Evolutionary conservation across 2,888 invertebrate genomes (phyloP), one percentile per base, ranked within the genome.

Genomic region (Drosophila engyochracea): DNA sequence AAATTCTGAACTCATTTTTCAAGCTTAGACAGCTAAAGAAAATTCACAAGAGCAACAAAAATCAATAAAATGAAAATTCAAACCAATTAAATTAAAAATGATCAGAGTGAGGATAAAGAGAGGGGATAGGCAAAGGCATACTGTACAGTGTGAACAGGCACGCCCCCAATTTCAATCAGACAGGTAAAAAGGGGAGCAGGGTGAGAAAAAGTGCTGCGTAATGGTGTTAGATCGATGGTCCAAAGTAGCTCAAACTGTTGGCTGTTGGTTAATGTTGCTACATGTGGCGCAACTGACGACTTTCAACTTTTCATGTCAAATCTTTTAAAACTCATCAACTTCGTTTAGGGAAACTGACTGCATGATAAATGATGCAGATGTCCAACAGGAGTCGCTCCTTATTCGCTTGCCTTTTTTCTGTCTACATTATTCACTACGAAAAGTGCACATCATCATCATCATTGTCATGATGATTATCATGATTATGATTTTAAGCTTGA

Each of bases 341-440:
- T 59, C 69, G 63, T 74, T 76, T 70, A 71, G 59, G 52, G 25
- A 39, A 33, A 16, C 55, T 37, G 37, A 19, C 54, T 37, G 62
- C 78, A 80, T 84, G 82, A 83, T 84, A 82, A 83, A 83, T 82
- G 82, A 82, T 75, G 57, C 52, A 55, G 52, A 59, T 57, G 66
- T 55, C 62, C 70, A 57, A 53, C 51, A 52, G 69, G 55, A 53
- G 37, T 44, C 28, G 33, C 52, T 60, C 25, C 33, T 57, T 73
- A 30, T 33, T 39, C 41, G 41, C 41, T n/a, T 4, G 41, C 41
- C 41, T 28, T 57, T 55, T 49, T 37, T 37, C 55, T 1, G n/a
- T 55, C 22, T 55, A 37, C 35, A 19, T 39, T n/a, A 28, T 59
- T 53, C 25, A 59, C 35, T 53, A 57, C 10, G 7, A 84, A 83